These are phyloP conservation scores for Cerceris rybyensis DNA, from an alignment of 2,888 invertebrate species.

Conservation along the genomic window DNA sequence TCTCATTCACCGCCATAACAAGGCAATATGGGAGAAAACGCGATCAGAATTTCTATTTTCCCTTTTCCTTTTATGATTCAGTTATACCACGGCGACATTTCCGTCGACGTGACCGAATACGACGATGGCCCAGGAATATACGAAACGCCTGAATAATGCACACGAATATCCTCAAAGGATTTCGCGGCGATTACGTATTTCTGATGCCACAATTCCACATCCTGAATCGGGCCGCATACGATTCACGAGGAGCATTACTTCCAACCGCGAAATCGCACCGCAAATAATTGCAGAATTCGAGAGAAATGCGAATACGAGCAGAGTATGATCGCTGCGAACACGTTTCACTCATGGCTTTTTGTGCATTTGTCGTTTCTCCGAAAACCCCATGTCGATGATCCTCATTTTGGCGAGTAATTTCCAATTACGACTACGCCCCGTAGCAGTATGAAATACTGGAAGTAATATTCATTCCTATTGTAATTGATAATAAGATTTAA, in stretches of 20 bases:
- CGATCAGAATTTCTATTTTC: no score
- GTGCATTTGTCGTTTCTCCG: conserved; percentile 41
- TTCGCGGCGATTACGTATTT: conserved; percentile 25
- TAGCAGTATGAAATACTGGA: conserved; percentile 21
- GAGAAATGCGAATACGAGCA: conserved; percentile 24
- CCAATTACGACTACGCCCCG: conserved; percentile 27
- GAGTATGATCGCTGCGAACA: conserved; percentile 31
- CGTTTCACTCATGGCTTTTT: conserved; percentile 35
- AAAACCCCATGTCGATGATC: conserved; percentile 45
- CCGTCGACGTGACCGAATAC: background rate
- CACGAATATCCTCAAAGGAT: conserved; percentile 11
- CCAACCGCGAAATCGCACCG: conserved; percentile 20
- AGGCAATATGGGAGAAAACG: no score
- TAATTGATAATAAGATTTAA: conserved; percentile 28
- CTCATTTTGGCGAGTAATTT: conserved; percentile 51
- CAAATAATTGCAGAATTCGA: conserved; percentile 53
- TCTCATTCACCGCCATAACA: no score
- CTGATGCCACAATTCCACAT: conserved; percentile 6
- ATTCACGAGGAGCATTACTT: conserved; percentile 36
- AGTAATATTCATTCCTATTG: conserved; percentile 33
- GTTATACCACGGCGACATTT: background rate
- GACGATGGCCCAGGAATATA: background rate
- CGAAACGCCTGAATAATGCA: background rate
- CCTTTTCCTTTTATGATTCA: no score
- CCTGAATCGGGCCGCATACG: conserved; percentile 16